A percentile compares a stretch with the other conserved stretches of the same genome.
phyloP scores from a whole-genome alignment of 1,140 invertebrate genomes.

The Parasteatoda tepidariorum region DNA sequence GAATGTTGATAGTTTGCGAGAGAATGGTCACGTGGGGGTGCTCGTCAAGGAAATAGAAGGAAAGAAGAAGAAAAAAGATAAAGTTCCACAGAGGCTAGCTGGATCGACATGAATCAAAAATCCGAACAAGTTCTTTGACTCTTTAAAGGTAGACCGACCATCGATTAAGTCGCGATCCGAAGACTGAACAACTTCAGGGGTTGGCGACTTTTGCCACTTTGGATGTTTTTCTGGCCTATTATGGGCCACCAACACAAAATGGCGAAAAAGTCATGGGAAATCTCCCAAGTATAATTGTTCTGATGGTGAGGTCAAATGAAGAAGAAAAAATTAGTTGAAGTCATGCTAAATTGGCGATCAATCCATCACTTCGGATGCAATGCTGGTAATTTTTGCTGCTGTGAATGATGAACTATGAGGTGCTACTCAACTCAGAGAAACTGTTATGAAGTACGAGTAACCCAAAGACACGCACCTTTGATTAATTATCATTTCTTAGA shows the following conservation, averaged over 20 bases:
- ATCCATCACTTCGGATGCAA: background rate
- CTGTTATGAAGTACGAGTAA: no score
- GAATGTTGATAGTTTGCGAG: conserved; percentile 37
- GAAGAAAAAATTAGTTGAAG: background rate
- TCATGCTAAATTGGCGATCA: background rate
- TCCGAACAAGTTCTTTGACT: conserved; percentile 28
- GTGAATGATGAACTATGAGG: no score
- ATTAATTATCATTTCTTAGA: no score
- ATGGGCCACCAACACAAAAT: background rate
- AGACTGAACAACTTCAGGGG: background rate
- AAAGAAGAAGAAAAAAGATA: background rate
- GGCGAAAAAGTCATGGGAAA: conserved; percentile 4
- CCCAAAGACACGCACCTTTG: no score
- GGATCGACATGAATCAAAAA: conserved; percentile 17
- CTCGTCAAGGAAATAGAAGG: background rate
- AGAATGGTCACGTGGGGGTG: conserved; percentile 3
- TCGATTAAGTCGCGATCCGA: conserved; percentile 7
- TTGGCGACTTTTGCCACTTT: conserved; percentile 33
- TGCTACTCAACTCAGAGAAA: no score
- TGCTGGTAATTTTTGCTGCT: background rate
- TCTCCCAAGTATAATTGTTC: background rate
- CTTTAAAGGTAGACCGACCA: background rate
- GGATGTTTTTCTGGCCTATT: conserved; percentile 6
- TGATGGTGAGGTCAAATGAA: background rate
- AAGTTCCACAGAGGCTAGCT: background rate